These are phyloP conservation scores for Cetonia aurata DNA, from an alignment of 2,888 invertebrate genomes.

Conservation along the genomic window DNA sequence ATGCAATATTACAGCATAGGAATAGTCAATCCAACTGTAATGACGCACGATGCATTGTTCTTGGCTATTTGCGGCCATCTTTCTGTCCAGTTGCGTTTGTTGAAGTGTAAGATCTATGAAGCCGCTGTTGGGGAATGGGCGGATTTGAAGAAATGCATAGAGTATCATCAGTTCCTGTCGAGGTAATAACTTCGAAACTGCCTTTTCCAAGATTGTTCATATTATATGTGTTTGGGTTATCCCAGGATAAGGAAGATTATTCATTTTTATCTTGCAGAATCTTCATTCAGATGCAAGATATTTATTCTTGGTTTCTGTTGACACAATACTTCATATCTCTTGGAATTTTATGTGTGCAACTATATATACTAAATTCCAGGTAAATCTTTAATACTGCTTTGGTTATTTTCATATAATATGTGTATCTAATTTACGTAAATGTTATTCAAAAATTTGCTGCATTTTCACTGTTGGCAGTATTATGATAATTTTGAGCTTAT, in stretches of 20 bases:
- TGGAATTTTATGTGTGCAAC: conserved; percentile 30
- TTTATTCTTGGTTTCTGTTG: conserved; percentile 30
- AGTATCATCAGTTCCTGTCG: conserved; percentile 30
- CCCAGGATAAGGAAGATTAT: too few species aligned
- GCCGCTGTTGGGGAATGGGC: neutral
- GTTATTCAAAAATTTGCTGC: too few species aligned
- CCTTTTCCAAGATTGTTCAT: neutral
- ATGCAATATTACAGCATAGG: conserved; percentile 30
- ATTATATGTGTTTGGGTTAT: too few species aligned
- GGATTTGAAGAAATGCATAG: conserved; percentile 26
- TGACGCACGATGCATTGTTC: conserved; percentile 28
- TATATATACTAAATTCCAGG: conserved; percentile 38
- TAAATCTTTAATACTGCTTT: neutral
- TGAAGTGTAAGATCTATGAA: conserved; percentile 14
- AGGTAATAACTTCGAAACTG: conserved; percentile 7
- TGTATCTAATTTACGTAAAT: too few species aligned
- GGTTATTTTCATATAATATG: too few species aligned
- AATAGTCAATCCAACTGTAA: conserved; percentile 9
- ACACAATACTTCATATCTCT: conserved; percentile 34
- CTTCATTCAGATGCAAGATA: conserved; percentile 26
- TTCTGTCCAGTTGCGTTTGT: conserved; percentile 28
- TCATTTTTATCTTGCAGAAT: conserved; percentile 11
- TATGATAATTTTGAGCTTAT: too few species aligned
- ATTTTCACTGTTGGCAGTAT: too few species aligned
- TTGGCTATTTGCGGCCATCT: conserved; percentile 36